Conservation (phyloP, 2,113 vertebrate species). For the Zosterops hypoxanthus region DNA sequence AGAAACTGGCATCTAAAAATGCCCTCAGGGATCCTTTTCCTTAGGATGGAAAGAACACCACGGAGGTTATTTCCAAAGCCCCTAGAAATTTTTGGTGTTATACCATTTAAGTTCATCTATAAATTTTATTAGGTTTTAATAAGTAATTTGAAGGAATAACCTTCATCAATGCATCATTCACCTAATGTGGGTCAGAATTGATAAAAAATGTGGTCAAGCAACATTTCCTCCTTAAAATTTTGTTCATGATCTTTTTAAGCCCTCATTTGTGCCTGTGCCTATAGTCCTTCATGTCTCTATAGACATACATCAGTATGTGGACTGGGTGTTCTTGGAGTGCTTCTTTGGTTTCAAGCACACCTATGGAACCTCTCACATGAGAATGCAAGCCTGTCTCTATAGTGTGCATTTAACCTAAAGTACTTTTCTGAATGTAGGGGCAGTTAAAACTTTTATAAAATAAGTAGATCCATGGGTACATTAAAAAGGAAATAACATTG, state of each 20-base stretch:
- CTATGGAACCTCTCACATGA: rapidly evolving
- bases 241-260: neutral
- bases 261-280: neutral
- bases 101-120: neutral
- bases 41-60: neutral
- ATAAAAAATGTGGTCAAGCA: neutral
- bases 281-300: rapidly evolving
- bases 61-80: neutral
- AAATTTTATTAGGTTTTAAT: neutral
- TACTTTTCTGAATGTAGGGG: neutral
- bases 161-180: neutral
- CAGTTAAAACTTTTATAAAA: neutral
- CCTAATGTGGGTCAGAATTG: neutral
- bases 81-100: neutral
- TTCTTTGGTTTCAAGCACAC: neutral
- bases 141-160: neutral
- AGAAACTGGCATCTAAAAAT: neutral
- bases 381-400: rapidly evolving
- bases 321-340: neutral
- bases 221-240: neutral
- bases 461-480: neutral
- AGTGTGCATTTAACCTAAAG: neutral
- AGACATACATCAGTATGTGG: neutral
- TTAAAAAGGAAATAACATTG: slow-evolving; percentile 42
- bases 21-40: neutral